Evolutionary conservation across 2,888 invertebrate genomes (phyloP).

Genomic region (Rhagophthalmus giganteus): DNA sequence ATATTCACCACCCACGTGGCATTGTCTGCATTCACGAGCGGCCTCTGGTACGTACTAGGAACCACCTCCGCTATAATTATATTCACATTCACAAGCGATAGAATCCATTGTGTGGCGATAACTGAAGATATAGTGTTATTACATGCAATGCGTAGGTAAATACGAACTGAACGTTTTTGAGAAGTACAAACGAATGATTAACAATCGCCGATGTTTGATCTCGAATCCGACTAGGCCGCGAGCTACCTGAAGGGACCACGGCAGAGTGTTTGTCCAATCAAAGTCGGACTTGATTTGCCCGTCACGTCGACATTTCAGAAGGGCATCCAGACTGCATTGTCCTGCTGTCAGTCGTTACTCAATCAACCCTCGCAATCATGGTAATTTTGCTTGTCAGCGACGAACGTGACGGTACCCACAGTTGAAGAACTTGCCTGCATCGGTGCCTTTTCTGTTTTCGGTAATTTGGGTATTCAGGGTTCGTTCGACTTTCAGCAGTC

Average conservation of each 20-base stretch:
- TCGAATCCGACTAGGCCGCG: too few relatives aligned
- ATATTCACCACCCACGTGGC: conserved; percentile 37
- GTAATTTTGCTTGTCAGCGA: conserved; percentile 43
- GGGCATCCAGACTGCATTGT: conserved; percentile 46
- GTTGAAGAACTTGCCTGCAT: conserved; percentile 25
- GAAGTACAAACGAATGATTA: conserved; percentile 19
- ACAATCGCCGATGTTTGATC: conserved; percentile 17
- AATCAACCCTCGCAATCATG: conserved; percentile 49
- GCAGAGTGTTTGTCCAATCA: conserved; percentile 31
- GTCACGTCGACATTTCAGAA: conserved; percentile 48
- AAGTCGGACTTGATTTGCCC: conserved; percentile 37
- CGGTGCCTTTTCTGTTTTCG: conserved; percentile 37
- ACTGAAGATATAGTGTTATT: conserved; percentile 34
- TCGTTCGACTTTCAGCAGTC: conserved; percentile 37
- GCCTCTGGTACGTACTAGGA: conserved; percentile 31
- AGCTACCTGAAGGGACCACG: too few relatives aligned
- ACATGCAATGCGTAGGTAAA: conserved; percentile 29
- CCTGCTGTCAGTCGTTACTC: conserved; percentile 53
- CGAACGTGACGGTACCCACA: conserved; percentile 37
- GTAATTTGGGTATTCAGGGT: conserved; percentile 34
- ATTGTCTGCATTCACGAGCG: conserved; percentile 36
- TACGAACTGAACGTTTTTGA: conserved; percentile 19
- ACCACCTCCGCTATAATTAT: conserved; percentile 39
- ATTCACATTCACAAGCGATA: conserved; percentile 36
- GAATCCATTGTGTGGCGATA: conserved; percentile 36